Percentiles rank a stretch among this genome's conserved stretches.
These are phyloP conservation scores for Vanessa cardui DNA, from an alignment of 2,888 invertebrate species.

Conservation along the genomic window DNA sequence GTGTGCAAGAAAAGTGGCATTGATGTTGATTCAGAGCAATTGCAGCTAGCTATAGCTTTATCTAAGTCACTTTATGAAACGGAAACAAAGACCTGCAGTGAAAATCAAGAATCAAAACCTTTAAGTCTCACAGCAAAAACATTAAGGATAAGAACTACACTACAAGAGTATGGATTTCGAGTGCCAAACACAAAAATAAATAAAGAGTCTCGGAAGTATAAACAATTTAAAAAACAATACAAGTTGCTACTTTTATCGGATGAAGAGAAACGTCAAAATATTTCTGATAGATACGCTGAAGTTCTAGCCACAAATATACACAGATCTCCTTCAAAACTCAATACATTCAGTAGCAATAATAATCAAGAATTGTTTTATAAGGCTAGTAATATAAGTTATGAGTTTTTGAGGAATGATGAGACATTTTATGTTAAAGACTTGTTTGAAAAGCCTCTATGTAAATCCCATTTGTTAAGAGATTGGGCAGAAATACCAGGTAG, in stretches of 20 bases:
- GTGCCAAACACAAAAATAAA: slow-evolving; percentile 60
- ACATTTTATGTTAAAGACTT: slow-evolving; percentile 76
- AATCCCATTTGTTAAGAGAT: slow-evolving; percentile 78
- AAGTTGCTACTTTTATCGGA: slow-evolving; percentile 59
- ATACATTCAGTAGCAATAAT: slow-evolving; percentile 21
- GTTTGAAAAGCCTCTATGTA: slow-evolving; percentile 64
- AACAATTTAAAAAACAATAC: slow-evolving; percentile 54
- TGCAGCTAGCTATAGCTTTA: slow-evolving; percentile 86
- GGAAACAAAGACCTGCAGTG: slow-evolving; percentile 35
- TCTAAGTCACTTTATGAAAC: slow-evolving; percentile 80
- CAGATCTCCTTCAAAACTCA: slow-evolving; percentile 14
- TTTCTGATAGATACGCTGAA: slow-evolving; percentile 64
- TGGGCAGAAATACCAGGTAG: slow-evolving; percentile 86
- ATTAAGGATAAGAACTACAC: slow-evolving; percentile 73
- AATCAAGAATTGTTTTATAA: slow-evolving; percentile 51
- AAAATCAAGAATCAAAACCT: slow-evolving; percentile 39
- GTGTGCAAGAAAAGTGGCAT: slow-evolving; percentile 69
- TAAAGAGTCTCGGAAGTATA: slow-evolving; percentile 46
- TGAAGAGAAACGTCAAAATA: slow-evolving; percentile 60
- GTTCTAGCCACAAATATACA: slow-evolving; percentile 51
- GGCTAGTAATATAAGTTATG: slow-evolving; percentile 58
- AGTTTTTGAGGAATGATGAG: slow-evolving; percentile 53
- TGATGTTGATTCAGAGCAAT: slow-evolving; percentile 85
- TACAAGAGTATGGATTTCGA: slow-evolving; percentile 85
- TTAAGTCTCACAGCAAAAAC: slow-evolving; percentile 57